Percentiles rank a stretch among this genome's conserved stretches.
phyloP scores from a whole-genome alignment of 1,140 invertebrate genomes.

The Aphelinus certus region DNA sequence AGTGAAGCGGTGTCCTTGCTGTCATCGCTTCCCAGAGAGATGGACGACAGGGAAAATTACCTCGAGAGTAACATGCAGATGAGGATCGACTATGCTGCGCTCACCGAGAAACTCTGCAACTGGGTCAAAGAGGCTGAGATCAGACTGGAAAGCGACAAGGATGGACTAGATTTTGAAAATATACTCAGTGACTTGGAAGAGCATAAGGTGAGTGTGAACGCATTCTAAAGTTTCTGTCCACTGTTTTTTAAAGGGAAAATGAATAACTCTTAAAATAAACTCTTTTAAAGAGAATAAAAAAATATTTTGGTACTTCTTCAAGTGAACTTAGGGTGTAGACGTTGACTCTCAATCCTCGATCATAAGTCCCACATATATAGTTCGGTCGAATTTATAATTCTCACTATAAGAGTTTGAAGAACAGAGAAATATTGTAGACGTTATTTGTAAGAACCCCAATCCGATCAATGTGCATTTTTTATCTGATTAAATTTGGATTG shows the following conservation, averaged over 20 bases:
- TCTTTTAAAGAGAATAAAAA: no score
- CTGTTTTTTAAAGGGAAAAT: no score
- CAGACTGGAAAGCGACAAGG: conserved; percentile 78
- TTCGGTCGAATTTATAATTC: no score
- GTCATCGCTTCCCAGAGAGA: conserved; percentile 79
- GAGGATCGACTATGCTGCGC: conserved; percentile 75
- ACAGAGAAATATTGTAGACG: no score
- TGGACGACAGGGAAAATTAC: conserved; percentile 82
- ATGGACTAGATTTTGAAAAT: conserved; percentile 88
- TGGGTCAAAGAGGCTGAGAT: conserved; percentile 89
- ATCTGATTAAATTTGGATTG: conserved; percentile 1
- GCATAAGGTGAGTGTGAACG: conserved; percentile 71
- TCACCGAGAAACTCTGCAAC: conserved; percentile 80
- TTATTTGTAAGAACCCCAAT: no score
- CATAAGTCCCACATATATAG: no score
- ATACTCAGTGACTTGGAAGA: conserved; percentile 84
- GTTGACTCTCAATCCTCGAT: no score
- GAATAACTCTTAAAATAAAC: no score
- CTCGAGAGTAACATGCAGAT: conserved; percentile 82
- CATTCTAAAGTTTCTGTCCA: no score
- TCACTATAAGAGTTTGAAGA: no score
- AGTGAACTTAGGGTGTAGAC: no score
- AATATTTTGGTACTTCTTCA: no score
- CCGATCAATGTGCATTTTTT: not conserved
- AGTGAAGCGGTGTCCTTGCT: conserved; percentile 83